Evolutionary conservation across 2,113 vertebrate genomes (phyloP).

Genomic region (Sinocyclocheilus grahami): DNA sequence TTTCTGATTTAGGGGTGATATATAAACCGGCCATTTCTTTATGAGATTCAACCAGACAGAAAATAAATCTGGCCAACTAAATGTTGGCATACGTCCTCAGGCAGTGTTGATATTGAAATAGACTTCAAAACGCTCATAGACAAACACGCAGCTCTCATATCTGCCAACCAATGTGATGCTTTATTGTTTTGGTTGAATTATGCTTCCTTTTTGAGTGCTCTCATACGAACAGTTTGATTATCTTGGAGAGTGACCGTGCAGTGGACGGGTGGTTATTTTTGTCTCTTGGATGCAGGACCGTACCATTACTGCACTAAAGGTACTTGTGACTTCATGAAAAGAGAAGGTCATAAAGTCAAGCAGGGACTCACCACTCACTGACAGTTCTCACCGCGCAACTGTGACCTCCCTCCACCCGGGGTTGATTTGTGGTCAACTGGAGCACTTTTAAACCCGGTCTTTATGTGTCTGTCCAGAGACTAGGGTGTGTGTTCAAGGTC

Average conservation of each 20-base stretch:
- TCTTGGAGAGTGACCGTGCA: conserved; percentile 30
- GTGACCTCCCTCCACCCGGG: conserved; percentile 24
- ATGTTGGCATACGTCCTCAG: neutral
- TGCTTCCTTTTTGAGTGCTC: conserved; percentile 16
- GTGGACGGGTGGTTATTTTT: conserved; percentile 3
- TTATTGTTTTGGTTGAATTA: conserved; percentile 32
- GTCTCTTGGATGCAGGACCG: neutral
- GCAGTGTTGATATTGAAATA: conserved; percentile 24
- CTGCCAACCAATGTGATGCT: conserved; percentile 18
- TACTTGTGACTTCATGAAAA: conserved; percentile 37
- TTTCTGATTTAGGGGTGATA: neutral
- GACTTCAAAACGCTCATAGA: conserved; percentile 26
- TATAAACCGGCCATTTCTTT: neutral
- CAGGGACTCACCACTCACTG: conserved; percentile 38
- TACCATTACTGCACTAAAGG: neutral
- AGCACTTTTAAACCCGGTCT: conserved; percentile 30
- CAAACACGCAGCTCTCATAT: conserved; percentile 9
- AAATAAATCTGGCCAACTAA: neutral
- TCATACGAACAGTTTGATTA: conserved; percentile 36
- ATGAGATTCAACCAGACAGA: neutral
- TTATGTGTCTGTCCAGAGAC: conserved; percentile 41
- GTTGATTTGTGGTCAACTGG: conserved; percentile 43
- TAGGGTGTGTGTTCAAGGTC: conserved; percentile 40
- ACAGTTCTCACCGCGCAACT: conserved; percentile 35
- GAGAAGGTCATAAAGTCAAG: conserved; percentile 40